Conservation (phyloP, 1,140 invertebrate genomes). For the Apocrypta bakeri region DNA sequence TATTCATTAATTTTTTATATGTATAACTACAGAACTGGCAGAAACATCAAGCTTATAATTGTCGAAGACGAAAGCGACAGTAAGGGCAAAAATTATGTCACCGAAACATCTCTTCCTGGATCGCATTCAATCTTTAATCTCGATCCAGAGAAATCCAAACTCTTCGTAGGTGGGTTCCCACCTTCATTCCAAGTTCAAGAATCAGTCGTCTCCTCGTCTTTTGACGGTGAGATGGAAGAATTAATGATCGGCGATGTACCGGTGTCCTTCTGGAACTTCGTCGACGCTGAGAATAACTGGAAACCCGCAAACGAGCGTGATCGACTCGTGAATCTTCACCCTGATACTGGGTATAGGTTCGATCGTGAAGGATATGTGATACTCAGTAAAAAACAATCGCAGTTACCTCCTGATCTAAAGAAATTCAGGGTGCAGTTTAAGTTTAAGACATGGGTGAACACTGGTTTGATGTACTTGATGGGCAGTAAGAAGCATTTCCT, state of each 20-base stretch:
- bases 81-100: conserved; percentile 74
- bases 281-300: conserved; percentile 84
- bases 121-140: conserved; percentile 89
- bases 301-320: conserved; percentile 84
- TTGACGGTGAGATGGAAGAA: conserved; percentile 93
- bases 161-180: conserved; percentile 94
- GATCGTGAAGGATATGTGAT: conserved; percentile 90
- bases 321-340: conserved; percentile 78
- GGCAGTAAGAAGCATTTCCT: conserved; percentile 85
- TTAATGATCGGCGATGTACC: conserved; percentile 90
- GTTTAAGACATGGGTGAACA: conserved; percentile 90
- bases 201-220: conserved; percentile 82
- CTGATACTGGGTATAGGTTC: conserved; percentile 86
- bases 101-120: conserved; percentile 81
- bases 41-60: conserved; percentile 87
- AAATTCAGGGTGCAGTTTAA: conserved; percentile 79
- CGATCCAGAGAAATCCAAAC: conserved; percentile 86
- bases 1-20: neutral
- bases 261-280: conserved; percentile 96
- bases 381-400: conserved; percentile 76
- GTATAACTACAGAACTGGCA: conserved; percentile 81
- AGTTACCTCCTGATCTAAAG: conserved; percentile 75
- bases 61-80: conserved; percentile 82
- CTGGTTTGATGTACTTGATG: conserved; percentile 92
- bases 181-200: conserved; percentile 81